Conservation (phyloP, 2,113 vertebrate genomes). For the Cyanoramphus novaezelandiae region DNA sequence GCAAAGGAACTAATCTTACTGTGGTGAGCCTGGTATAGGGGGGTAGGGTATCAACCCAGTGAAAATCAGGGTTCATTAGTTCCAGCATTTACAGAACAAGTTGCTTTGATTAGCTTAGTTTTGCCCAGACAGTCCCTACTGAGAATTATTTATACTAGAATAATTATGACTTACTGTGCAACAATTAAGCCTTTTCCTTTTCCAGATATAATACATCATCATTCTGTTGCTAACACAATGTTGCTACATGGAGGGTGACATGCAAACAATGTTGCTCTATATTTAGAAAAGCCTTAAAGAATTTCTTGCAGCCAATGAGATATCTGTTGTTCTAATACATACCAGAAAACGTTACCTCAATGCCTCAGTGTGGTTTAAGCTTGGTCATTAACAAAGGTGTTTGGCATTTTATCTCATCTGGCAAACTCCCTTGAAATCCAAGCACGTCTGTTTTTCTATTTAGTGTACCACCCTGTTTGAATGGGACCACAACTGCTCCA, state of each 20-base stretch:
- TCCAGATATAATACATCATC: background rate
- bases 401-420: background rate
- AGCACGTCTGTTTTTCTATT: background rate
- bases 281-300: background rate
- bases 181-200: background rate
- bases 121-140: background rate
- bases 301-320: background rate
- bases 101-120: background rate
- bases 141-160: background rate
- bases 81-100: background rate
- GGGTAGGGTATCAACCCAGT: rapidly evolving
- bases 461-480: background rate
- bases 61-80: background rate
- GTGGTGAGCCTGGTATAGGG: rapidly evolving
- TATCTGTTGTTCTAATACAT: background rate
- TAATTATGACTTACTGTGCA: background rate
- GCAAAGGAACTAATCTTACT: background rate
- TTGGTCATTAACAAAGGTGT: background rate
- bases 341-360: background rate
- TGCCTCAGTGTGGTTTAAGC: background rate
- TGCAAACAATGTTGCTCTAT: background rate
- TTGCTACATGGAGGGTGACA: background rate
- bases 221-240: background rate
- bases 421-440: background rate
- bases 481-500: background rate